Conservation (phyloP, 1,140 invertebrate genomes). For the Myzus persicae region DNA sequence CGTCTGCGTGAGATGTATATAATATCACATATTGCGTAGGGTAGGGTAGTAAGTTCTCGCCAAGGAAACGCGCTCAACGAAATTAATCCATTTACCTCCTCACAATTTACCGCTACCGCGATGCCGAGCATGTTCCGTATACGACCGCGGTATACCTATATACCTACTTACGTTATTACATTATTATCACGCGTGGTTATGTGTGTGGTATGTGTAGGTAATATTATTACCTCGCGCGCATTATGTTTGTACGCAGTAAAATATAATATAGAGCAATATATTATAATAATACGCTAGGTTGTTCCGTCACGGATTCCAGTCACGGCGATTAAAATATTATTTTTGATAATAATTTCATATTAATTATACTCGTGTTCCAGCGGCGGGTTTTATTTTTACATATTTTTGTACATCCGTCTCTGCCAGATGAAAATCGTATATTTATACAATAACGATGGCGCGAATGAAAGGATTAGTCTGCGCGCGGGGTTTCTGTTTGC, state of each 20-base stretch:
- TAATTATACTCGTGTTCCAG: neutral
- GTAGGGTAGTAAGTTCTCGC: too few relatives aligned
- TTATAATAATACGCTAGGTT: neutral
- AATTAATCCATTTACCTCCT: neutral
- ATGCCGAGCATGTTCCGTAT: neutral
- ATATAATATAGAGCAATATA: too few relatives aligned
- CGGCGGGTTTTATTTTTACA: neutral
- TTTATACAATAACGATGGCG: neutral
- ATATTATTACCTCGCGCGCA: neutral
- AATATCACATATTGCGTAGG: neutral
- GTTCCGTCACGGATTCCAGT: neutral
- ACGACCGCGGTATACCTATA: neutral
- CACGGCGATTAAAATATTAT: neutral
- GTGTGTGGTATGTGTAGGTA: neutral
- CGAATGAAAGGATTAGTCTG: constrained; percentile 26
- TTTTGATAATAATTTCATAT: neutral
- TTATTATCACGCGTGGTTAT: neutral
- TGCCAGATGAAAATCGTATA: neutral
- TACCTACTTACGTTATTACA: neutral
- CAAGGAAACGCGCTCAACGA: neutral
- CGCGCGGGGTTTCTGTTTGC: constrained; percentile 12
- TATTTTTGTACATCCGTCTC: neutral
- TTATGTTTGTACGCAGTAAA: neutral
- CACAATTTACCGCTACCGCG: neutral
- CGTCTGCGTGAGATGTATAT: neutral